A percentile compares a stretch with the other conserved stretches of the same genome.
These are phyloP conservation scores for Pseudolycoriella hygida DNA, from an alignment of 2,888 invertebrate genomes.

Conservation along the genomic window DNA sequence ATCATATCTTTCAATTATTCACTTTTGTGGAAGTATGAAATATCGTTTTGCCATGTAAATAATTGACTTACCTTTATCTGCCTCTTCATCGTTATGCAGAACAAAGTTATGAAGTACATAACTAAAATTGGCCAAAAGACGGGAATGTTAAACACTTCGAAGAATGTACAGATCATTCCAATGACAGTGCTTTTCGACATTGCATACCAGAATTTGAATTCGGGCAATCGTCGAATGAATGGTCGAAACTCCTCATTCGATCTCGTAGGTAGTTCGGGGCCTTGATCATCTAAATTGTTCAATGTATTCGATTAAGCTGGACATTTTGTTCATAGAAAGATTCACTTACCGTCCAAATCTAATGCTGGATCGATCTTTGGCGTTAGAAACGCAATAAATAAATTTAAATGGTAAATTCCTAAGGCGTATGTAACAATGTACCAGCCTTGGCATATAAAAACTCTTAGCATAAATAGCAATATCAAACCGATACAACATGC, in stretches of 20 bases:
- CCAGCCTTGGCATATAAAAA: constrained; percentile 90
- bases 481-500: constrained; percentile 49
- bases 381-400: constrained; percentile 98
- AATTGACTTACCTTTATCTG: constrained; percentile 78
- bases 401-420: constrained; percentile 97
- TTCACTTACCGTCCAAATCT: constrained; percentile 67
- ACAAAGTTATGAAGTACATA: constrained; percentile 97
- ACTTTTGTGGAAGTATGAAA: no score
- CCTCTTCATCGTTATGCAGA: constrained; percentile 98
- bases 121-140: constrained; percentile 99
- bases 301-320: constrained; percentile 6
- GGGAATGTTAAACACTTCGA: constrained; percentile 96
- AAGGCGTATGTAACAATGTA: constrained; percentile 98
- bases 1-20: no score
- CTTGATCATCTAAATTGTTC: constrained; percentile 27
- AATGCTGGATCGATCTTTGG: constrained; percentile 98
- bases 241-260: constrained; percentile 96
- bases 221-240: constrained; percentile 89
- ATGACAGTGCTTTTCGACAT: constrained; percentile 86
- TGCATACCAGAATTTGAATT: constrained; percentile 99
- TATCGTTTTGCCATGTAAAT: no score
- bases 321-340: constrained; percentile 7
- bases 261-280: constrained; percentile 87
- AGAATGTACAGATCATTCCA: constrained; percentile 83
- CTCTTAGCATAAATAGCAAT: constrained; percentile 57